Evolutionary conservation across 2,797 vertebrate species (phyloP).

Genomic region (Oreochromis grahami): DNA sequence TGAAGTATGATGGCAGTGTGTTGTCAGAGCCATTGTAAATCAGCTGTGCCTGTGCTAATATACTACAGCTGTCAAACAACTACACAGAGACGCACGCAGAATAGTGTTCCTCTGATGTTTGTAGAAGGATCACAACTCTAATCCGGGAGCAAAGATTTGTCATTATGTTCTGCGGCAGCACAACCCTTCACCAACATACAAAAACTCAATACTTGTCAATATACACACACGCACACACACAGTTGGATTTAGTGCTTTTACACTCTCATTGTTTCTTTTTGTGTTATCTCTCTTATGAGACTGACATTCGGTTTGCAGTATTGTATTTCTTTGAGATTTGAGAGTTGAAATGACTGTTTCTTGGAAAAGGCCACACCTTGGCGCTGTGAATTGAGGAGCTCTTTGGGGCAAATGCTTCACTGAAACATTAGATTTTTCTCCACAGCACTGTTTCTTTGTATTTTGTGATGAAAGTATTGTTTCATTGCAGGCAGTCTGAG

Average conservation of each 20-base stretch:
- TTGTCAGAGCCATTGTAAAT: slow-evolving; percentile 41
- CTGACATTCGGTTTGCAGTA: background rate
- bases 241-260: background rate
- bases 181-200: background rate
- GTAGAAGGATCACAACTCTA: slow-evolving; percentile 28
- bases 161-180: background rate
- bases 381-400: background rate
- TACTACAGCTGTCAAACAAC: slow-evolving; percentile 43
- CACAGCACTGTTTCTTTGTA: background rate
- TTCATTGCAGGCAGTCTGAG: background rate
- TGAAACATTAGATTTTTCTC: background rate
- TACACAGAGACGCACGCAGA: background rate
- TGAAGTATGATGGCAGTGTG: slow-evolving; percentile 11
- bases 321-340: background rate
- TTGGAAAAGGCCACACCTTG: background rate
- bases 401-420: background rate
- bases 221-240: background rate
- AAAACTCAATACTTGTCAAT: background rate
- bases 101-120: slow-evolving; percentile 43
- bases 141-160: slow-evolving; percentile 36
- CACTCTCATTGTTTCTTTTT: background rate
- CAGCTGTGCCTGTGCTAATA: slow-evolving; percentile 41
- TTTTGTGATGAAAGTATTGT: background rate
- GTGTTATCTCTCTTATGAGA: background rate
- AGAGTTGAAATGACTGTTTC: background rate